A percentile compares a stretch with the other conserved stretches of the same genome.
Evolutionary conservation across 2,888 invertebrate genomes (phyloP).

Genomic region (Tenthredo livida): DNA sequence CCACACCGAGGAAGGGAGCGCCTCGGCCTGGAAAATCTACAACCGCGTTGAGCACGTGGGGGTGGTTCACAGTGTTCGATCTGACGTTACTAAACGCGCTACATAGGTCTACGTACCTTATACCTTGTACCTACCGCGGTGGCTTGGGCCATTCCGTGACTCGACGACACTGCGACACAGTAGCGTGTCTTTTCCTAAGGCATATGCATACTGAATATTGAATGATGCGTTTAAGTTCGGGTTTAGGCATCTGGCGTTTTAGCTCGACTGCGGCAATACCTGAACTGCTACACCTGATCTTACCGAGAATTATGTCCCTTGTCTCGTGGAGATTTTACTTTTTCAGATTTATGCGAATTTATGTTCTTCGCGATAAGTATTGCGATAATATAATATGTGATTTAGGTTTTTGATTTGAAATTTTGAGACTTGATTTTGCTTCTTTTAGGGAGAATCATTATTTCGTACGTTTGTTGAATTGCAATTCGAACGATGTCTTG

Average conservation of each 20-base stretch:
- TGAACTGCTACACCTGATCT: neutral
- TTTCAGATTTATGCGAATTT: neutral
- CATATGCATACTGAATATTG: neutral
- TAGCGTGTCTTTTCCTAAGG: neutral
- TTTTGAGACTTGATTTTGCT: too few species aligned
- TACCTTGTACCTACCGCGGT: neutral
- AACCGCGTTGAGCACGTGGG: conserved; percentile 45
- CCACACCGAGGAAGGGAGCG: conserved; percentile 26
- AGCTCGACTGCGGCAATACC: neutral
- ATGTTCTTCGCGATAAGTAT: neutral
- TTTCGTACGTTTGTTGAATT: too few species aligned
- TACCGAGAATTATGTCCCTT: neutral
- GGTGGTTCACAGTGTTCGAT: conserved; percentile 48
- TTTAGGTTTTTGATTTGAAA: too few species aligned
- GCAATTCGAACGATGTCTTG: neutral
- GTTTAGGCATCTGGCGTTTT: neutral
- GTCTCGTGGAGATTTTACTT: neutral
- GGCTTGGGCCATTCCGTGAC: neutral
- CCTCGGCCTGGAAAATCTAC: conserved; percentile 42
- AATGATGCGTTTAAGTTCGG: neutral
- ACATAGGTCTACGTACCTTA: neutral
- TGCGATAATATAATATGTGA: neutral
- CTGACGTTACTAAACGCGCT: neutral
- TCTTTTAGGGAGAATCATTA: too few species aligned
- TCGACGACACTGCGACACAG: neutral